Percentiles rank a stretch among this genome's conserved stretches.
Conservation (phyloP, 2,113 vertebrate genomes). For the Muscicapa adusta region DNA sequence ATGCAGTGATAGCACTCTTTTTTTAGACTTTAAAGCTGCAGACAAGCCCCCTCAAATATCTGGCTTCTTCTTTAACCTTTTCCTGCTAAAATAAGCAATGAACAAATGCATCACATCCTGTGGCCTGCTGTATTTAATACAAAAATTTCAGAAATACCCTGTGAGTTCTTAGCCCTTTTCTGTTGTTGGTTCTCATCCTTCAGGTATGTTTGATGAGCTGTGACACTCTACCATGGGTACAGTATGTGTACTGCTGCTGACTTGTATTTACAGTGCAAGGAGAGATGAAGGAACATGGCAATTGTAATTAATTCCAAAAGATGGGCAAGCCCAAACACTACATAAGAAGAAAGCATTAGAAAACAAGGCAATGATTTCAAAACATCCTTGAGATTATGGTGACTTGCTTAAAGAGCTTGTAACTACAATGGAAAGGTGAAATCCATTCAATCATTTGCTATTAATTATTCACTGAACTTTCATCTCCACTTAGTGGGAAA, state of each 20-base stretch:
- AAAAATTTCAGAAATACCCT: background rate
- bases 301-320: accelerated
- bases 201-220: background rate
- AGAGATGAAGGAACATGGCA: background rate
- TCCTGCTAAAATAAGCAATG: background rate
- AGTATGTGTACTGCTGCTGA: background rate
- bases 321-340: background rate
- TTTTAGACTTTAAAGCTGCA: conserved; percentile 19
- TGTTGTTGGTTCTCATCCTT: background rate
- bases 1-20: background rate
- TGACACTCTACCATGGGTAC: background rate
- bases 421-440: background rate
- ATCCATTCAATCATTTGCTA: background rate
- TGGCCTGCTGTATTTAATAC: background rate
- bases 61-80: background rate
- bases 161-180: background rate
- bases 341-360: background rate
- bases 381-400: background rate
- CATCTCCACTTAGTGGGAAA: conserved; percentile 7
- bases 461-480: conserved; percentile 44
- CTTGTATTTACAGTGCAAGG: background rate
- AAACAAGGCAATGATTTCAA: background rate
- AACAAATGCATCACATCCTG: background rate
- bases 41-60: background rate
- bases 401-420: background rate